Conservation (phyloP, 2,797 vertebrate genomes). For the Sebastes hopkinsi region DNA sequence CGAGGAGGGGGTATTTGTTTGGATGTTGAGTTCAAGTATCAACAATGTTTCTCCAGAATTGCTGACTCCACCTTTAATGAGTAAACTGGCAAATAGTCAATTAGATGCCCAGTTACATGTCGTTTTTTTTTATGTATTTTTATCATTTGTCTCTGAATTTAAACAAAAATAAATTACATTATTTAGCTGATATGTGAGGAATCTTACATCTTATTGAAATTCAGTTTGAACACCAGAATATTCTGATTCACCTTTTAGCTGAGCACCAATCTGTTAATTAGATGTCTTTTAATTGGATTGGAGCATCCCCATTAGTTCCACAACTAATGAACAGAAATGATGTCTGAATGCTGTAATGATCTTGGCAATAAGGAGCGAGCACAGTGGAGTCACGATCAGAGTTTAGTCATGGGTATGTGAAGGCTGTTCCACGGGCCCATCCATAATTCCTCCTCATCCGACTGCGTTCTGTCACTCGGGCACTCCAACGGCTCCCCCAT, state of each 20-base stretch:
- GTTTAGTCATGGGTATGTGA: constrained; percentile 99
- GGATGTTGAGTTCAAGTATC: neutral
- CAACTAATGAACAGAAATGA: constrained; percentile 67
- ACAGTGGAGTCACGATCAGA: constrained; percentile 80
- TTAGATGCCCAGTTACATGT: neutral
- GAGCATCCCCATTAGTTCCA: constrained; percentile 34
- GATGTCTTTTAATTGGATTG: constrained; percentile 13
- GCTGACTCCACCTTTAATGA: neutral
- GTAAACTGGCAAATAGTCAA: constrained; percentile 4
- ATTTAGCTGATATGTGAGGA: neutral
- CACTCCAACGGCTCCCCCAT: constrained; percentile 83
- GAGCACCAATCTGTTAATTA: constrained; percentile 15
- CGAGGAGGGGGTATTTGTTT: neutral
- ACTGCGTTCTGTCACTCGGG: constrained; percentile 90
- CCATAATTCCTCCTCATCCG: constrained; percentile 96
- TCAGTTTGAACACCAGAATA: constrained; percentile 3
- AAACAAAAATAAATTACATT: constrained; percentile 1
- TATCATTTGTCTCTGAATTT: neutral
- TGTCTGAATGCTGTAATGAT: constrained; percentile 59
- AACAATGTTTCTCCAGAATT: neutral
- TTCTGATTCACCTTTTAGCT: constrained; percentile 17
- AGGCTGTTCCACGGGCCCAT: constrained; percentile 99
- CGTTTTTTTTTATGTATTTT: neutral
- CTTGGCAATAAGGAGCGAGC: constrained; percentile 60
- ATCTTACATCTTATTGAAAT: neutral